A percentile compares a stretch with the other conserved stretches of the same genome.
Evolutionary conservation across 1,140 invertebrate species (phyloP).

Genomic region (Cydia fagiglandana): DNA sequence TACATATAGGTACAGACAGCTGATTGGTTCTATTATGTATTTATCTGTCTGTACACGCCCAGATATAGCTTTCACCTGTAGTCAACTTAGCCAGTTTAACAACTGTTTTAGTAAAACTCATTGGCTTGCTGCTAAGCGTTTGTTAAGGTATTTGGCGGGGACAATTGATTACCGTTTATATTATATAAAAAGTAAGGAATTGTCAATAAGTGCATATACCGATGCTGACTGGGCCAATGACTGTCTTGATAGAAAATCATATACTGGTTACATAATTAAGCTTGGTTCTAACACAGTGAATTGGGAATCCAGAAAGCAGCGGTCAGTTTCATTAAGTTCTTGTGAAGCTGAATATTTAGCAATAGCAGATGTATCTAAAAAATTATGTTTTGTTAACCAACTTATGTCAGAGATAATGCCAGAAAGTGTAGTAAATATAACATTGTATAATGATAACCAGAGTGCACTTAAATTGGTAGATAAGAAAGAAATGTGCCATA

Average conservation of each 20-base stretch:
- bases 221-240: conserved; percentile 67
- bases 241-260: conserved; percentile 51
- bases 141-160: conserved; percentile 68
- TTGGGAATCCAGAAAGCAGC: conserved; percentile 51
- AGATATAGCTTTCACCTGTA: conserved; percentile 63
- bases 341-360: conserved; percentile 61
- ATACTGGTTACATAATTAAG: conserved; percentile 51
- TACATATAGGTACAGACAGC: conserved; percentile 39
- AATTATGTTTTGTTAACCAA: neutral
- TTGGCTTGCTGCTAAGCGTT: conserved; percentile 59
- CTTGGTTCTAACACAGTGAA: conserved; percentile 41
- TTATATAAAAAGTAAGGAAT: conserved; percentile 40
- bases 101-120: conserved; percentile 50
- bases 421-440: too few species aligned
- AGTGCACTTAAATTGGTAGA: too few species aligned
- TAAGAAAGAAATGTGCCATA: too few species aligned
- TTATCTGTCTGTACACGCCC: conserved; percentile 58
- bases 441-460: too few species aligned
- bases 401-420: too few species aligned
- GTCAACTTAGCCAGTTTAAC: conserved; percentile 59
- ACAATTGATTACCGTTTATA: conserved; percentile 54
- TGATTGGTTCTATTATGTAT: conserved; percentile 55
- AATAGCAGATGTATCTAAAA: conserved; percentile 32
- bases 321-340: conserved; percentile 47
- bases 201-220: conserved; percentile 41